Percentiles rank a stretch among this genome's conserved stretches.
Evolutionary conservation across 1,140 invertebrate genomes (phyloP).

Genomic region (Diabrotica undecimpunctata): DNA sequence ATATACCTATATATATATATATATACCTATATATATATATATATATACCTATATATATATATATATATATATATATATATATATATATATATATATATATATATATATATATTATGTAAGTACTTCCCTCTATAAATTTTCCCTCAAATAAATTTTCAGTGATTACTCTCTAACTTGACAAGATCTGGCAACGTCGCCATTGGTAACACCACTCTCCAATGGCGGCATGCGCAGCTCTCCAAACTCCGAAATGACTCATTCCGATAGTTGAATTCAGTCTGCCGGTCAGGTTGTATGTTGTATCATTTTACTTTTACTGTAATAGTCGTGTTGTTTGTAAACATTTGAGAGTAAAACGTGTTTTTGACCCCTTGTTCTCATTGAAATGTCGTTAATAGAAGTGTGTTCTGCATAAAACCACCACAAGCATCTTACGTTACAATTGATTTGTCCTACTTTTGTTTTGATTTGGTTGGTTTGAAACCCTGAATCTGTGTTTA

Average conservation of each 20-base stretch:
- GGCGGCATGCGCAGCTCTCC: constrained; percentile 19
- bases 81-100: too few relatives aligned
- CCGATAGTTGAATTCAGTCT: constrained; percentile 24
- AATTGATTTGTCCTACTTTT: neutral
- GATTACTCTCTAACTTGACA: too few relatives aligned
- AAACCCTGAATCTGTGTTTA: neutral
- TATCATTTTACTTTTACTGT: constrained; percentile 2
- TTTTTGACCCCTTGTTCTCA: constrained; percentile 18
- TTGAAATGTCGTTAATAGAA: constrained; percentile 4
- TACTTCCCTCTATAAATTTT: too few relatives aligned
- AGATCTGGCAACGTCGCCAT: too few relatives aligned
- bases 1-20: too few relatives aligned
- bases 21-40: too few relatives aligned
- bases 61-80: too few relatives aligned
- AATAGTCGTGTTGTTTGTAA: constrained; percentile 26
- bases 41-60: too few relatives aligned
- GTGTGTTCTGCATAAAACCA: neutral
- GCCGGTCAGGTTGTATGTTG: constrained; percentile 11
- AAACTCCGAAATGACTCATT: constrained; percentile 29
- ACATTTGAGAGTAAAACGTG: constrained; percentile 27
- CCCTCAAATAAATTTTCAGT: too few relatives aligned
- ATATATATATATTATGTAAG: too few relatives aligned
- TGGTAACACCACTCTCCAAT: too few relatives aligned
- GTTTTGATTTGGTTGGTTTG: neutral
- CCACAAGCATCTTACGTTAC: neutral